Evolutionary conservation across 2,888 invertebrate genomes (phyloP).

Genomic region (Drosophila koepferae): DNA sequence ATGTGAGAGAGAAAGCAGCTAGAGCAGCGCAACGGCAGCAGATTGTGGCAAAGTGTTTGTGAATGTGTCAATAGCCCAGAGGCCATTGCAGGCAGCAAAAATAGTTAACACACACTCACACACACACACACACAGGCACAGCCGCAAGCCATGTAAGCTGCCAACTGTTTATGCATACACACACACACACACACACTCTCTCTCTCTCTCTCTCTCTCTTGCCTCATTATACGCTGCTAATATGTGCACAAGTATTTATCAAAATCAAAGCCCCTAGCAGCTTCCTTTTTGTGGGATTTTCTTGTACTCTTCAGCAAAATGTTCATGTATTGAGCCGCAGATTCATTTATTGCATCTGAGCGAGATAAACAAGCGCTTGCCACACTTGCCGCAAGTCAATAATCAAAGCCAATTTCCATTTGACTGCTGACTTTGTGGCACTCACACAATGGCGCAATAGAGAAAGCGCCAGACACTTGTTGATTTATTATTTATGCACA

Average conservation of each 20-base stretch:
- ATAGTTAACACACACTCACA: conserved; percentile 45
- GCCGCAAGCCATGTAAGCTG: conserved; percentile 13
- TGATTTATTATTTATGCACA: conserved; percentile 19
- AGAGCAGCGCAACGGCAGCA: conserved; percentile 36
- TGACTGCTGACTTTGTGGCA: conserved; percentile 1
- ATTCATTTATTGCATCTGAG: conserved; percentile 59
- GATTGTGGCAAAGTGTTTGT: conserved; percentile 71
- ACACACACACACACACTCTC: conserved; percentile 14
- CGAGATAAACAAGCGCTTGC: conserved; percentile 37
- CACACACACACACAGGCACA: conserved; percentile 24
- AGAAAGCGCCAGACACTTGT: conserved; percentile 21
- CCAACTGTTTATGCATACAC: conserved; percentile 38
- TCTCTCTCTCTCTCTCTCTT: not conserved
- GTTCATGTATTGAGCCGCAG: conserved; percentile 32
- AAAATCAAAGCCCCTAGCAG: conserved; percentile 50
- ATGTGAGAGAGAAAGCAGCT: too few species aligned
- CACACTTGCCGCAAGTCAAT: conserved; percentile 27
- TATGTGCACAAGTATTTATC: conserved; percentile 68
- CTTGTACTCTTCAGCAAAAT: conserved; percentile 35
- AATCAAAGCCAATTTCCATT: conserved; percentile 33
- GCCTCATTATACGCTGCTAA: conserved; percentile 47
- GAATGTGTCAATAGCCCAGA: conserved; percentile 70
- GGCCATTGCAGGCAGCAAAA: conserved; percentile 62
- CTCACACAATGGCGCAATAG: not conserved
- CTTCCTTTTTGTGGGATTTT: conserved; percentile 4